Percentiles rank a stretch among this genome's conserved stretches.
Conservation (phyloP, 1,140 invertebrate species). For the Phenacoccus solenopsis region DNA sequence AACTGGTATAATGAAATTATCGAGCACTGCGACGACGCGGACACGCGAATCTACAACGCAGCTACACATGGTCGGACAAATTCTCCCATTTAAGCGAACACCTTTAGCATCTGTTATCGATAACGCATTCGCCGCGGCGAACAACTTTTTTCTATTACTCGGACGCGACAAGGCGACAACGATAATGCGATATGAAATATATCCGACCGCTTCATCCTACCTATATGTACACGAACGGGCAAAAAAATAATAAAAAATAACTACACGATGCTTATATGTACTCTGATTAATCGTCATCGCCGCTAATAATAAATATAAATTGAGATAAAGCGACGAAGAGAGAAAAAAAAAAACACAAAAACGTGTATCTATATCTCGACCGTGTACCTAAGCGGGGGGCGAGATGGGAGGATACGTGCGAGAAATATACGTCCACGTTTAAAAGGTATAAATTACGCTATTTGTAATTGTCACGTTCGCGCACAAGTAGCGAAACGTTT, state of each 20-base stretch:
- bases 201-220: too few relatives aligned
- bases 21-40: too few relatives aligned
- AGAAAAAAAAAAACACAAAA: background rate
- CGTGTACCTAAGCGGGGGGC: too few relatives aligned
- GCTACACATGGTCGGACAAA: too few relatives aligned
- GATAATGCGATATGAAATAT: background rate
- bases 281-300: background rate
- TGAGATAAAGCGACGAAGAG: background rate
- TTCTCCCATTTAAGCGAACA: too few relatives aligned
- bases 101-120: too few relatives aligned
- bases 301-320: background rate
- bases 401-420: too few relatives aligned
- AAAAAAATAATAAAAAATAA: background rate
- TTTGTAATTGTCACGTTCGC: background rate
- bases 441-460: background rate
- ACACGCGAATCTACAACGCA: too few relatives aligned
- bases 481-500: too few relatives aligned
- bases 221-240: background rate
- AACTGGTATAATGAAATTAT: too few relatives aligned
- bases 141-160: background rate
- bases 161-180: background rate
- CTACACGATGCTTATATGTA: background rate
- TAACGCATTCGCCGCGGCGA: too few relatives aligned
- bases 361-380: too few relatives aligned
- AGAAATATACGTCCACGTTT: background rate